Evolutionary conservation across 2,113 vertebrate genomes (phyloP), one percentile per base, ranked within the genome.

Genomic region (Anseranas semipalmata): DNA sequence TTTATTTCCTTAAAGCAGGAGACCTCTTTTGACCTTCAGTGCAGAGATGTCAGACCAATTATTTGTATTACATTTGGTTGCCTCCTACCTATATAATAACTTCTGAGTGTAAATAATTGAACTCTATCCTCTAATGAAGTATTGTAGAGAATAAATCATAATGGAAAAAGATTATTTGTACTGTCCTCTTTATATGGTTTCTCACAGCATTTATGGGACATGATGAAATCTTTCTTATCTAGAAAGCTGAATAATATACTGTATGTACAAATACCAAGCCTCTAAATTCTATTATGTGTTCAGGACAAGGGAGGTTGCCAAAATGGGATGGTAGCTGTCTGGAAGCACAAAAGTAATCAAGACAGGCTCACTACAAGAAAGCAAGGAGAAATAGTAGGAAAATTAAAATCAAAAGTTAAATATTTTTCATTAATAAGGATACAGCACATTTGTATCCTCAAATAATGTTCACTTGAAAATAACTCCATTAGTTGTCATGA

Each of bases 131-230:
- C 98, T 98, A 98, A 98, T 90, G 96, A 98, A 98, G 91, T 98
- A 98, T 98, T 98, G 98, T 98, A 98, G 98, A 98, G 97, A 98
- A 98, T 98, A 98, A 98, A 98, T 97, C 96, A 98, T 98, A 98
- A 98, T 98, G 97, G 97, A 97, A 97, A 96, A 96, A 97, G 94
- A 88, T 77, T 77, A 87, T 94, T 96, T 93, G 98, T 96, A 65
- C 79, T 97, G 97, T 87, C 73, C 89, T 96, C 71, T 96, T 95
- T 97, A 67, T 79, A 28, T 66, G 84, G 39, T 72, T 89, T 88
- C 82, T 77, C 75, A 79, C 50, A 82, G 79, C 60, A n/a, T 93
- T 62, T 46, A 43, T 32, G 24, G 55, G 85, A 46, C 33, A 30
- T 35, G 60, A 28, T 46, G 55, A 78, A 89, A 70, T 41, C 37